Conservation (phyloP, 2,113 vertebrate species). For the Zosterops borbonicus region DNA sequence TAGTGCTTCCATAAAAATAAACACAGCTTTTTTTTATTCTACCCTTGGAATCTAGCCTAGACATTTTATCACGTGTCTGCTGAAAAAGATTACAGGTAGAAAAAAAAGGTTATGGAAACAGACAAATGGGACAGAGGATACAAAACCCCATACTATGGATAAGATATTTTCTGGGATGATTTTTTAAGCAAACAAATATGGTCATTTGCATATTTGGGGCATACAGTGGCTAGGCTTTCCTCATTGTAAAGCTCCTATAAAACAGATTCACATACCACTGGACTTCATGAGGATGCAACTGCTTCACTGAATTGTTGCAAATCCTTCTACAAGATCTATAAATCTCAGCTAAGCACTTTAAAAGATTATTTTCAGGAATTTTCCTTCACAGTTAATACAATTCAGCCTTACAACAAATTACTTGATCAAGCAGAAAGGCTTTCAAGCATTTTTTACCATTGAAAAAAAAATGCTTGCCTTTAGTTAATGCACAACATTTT, state of each 20-base stretch:
- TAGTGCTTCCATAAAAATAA: constrained; percentile 50
- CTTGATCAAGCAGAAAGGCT: background rate
- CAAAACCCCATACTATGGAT: background rate
- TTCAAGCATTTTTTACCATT: background rate
- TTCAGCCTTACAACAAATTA: background rate
- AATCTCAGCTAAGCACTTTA: background rate
- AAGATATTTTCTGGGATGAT: background rate
- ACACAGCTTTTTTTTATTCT: constrained; percentile 29
- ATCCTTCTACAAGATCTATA: background rate
- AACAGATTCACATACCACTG: background rate
- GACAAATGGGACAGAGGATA: background rate
- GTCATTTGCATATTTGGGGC: background rate
- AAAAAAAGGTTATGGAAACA: background rate
- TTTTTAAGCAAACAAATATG: background rate
- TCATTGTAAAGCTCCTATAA: background rate
- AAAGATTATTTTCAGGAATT: background rate
- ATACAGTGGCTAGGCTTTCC: background rate
- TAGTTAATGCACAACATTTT: background rate
- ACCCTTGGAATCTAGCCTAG: constrained; percentile 29
- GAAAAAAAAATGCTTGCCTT: background rate
- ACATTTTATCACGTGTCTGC: background rate
- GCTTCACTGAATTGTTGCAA: background rate
- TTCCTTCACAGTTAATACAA: background rate
- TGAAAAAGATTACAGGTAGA: constrained; percentile 2
- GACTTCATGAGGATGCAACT: background rate